Percentiles rank a stretch among this genome's conserved stretches.
These are phyloP conservation scores for Eriocheir sinensis DNA, from an alignment of 1,140 invertebrate genomes.

Conservation along the genomic window DNA sequence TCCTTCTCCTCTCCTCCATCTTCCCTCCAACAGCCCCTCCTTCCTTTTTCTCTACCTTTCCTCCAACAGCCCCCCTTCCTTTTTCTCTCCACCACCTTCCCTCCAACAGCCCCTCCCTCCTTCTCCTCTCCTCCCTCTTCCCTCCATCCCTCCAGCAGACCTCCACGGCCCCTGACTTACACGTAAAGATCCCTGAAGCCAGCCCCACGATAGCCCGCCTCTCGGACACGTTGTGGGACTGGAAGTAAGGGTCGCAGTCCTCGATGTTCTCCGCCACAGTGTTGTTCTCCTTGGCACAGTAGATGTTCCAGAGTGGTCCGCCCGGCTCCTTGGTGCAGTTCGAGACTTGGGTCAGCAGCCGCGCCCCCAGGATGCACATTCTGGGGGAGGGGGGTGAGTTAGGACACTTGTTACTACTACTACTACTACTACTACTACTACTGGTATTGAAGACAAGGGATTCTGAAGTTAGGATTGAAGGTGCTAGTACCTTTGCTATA, in stretches of 20 bases:
- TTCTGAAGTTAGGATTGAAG: too few relatives aligned
- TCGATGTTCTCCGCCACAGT: slow-evolving; percentile 81
- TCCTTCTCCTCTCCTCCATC: too few relatives aligned
- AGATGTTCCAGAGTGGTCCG: slow-evolving; percentile 86
- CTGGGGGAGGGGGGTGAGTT: slow-evolving; percentile 83
- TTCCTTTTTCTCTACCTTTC: too few relatives aligned
- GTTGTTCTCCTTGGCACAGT: slow-evolving; percentile 85
- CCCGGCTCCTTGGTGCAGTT: slow-evolving; percentile 90
- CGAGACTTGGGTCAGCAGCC: slow-evolving; percentile 89
- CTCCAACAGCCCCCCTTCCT: too few relatives aligned
- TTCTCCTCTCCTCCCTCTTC: not conserved
- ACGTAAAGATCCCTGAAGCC: slow-evolving; percentile 88
- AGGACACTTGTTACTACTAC: too few relatives aligned
- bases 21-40: too few relatives aligned
- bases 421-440: too few relatives aligned
- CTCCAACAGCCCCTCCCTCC: not conserved
- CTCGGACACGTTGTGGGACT: slow-evolving; percentile 83
- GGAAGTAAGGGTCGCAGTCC: slow-evolving; percentile 91
- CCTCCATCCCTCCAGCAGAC: not conserved
- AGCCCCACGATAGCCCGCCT: slow-evolving; percentile 90
- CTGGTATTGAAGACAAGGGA: too few relatives aligned
- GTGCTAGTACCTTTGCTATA: too few relatives aligned
- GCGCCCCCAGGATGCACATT: slow-evolving; percentile 95
- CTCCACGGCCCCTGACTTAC: slow-evolving; percentile 82
- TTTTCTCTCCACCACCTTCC: not conserved